These are phyloP conservation scores for Lycaon pictus DNA, from an alignment of 2,113 vertebrate genomes.

Conservation along the genomic window DNA sequence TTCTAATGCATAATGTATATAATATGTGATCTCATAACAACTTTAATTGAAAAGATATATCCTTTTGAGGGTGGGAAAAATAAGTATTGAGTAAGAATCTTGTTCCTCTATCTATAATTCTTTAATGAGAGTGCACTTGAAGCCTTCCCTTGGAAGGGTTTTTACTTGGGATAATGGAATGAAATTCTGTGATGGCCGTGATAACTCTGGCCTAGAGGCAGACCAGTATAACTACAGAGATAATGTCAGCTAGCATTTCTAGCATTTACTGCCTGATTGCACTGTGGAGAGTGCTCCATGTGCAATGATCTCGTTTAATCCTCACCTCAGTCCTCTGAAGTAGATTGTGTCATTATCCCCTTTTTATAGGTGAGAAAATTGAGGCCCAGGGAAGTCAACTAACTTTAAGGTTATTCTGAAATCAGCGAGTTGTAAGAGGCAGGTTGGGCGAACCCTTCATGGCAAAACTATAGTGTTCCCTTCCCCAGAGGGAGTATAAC, in stretches of 20 bases:
- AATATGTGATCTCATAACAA: background rate
- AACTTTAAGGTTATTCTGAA: background rate
- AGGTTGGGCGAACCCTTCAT: background rate
- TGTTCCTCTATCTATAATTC: background rate
- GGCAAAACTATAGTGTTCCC: background rate
- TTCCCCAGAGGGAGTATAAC: background rate
- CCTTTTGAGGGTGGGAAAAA: background rate
- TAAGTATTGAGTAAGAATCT: background rate
- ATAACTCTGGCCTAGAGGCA: background rate
- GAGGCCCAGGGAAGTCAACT: background rate
- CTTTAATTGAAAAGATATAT: background rate
- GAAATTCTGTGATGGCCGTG: background rate
- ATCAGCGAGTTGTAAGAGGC: background rate
- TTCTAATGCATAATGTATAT: slow-evolving; percentile 53
- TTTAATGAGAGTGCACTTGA: slow-evolving; percentile 4
- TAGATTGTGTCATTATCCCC: background rate
- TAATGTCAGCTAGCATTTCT: background rate
- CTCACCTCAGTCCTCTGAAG: background rate
- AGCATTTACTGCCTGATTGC: background rate
- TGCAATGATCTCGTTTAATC: background rate
- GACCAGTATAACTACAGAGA: background rate
- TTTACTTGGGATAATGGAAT: background rate
- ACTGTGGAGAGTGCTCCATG: background rate
- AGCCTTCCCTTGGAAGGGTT: background rate
- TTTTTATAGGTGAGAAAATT: background rate